Percentiles rank a stretch among this genome's conserved stretches.
phyloP scores from a whole-genome alignment of 2,797 vertebrate genomes.

The Erethizon dorsatum region DNA sequence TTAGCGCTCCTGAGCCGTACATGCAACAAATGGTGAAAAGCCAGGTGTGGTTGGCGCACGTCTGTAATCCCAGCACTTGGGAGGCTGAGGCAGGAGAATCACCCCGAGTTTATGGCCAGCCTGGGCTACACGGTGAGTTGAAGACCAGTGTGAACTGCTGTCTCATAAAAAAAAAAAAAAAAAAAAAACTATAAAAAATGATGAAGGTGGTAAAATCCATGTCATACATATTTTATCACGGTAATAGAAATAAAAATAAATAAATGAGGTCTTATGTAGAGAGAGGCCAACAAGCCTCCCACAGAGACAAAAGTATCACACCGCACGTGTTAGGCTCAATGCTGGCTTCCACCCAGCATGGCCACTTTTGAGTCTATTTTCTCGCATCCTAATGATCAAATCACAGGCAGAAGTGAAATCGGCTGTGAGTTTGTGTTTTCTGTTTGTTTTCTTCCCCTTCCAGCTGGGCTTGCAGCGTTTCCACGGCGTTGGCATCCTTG shows the following conservation, averaged over 20 bases:
- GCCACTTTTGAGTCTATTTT: accelerated
- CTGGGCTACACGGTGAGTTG: background rate
- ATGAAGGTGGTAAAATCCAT: background rate
- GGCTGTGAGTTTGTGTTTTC: background rate
- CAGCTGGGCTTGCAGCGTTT: constrained; percentile 96
- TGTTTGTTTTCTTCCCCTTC: constrained; percentile 68
- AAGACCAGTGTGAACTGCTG: background rate
- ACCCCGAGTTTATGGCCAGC: background rate
- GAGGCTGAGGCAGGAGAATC: background rate
- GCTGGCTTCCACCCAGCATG: background rate
- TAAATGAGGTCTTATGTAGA: background rate
- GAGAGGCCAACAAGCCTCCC: background rate
- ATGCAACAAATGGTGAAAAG: background rate
- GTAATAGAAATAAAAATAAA: constrained; percentile 9
- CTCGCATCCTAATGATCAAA: background rate
- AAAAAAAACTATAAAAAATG: background rate
- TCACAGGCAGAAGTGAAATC: background rate
- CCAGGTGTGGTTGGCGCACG: background rate
- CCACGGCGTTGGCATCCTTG: constrained; percentile 96
- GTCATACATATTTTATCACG: background rate
- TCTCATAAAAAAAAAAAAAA: background rate
- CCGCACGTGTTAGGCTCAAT: background rate
- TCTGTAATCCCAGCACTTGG: background rate
- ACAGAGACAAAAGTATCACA: accelerated
- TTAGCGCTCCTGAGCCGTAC: background rate